Evolutionary conservation across 23 tunicate genomes (phyloP), one percentile per base, ranked within the genome.

Genomic region (Trididemnum clinides): DNA sequence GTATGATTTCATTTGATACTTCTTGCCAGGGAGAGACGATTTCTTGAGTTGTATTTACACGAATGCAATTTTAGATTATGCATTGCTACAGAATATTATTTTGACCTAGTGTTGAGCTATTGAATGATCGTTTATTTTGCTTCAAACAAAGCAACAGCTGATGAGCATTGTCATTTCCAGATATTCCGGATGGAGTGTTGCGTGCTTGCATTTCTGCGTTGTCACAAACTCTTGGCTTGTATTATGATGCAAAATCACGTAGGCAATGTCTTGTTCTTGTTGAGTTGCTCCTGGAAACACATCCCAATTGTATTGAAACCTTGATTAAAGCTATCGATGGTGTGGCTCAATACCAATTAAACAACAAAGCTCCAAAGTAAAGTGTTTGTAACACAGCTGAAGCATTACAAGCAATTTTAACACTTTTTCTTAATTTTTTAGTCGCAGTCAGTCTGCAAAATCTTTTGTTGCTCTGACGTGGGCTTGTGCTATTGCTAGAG

Each of bases 381-480:
- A 33, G n/a, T n/a, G n/a, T n/a, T n/a, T n/a, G n/a, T n/a, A n/a
- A n/a, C n/a, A n/a, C n/a, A n/a, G n/a, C n/a, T n/a, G n/a, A n/a
- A n/a, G n/a, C n/a, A n/a, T n/a, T n/a, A n/a, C n/a, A n/a, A n/a
- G n/a, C n/a, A n/a, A n/a, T n/a, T n/a, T n/a, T n/a, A n/a, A n/a
- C n/a, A n/a, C n/a, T n/a, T n/a, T 70, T 70, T 28, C 28, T 70
- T 12, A 20, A 21, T 76, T 23, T 82, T 71, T 1, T 35, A 92
- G 97, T 51, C 97, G 97, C 27, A 71, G 80, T 65, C 86, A 84
- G 33, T 92, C 97, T 50, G 97, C 86, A 28, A 77, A 66, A 31
- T 82, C 92, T 29, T 62, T 92, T 6, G 75, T 88, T 49, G 97
- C 92, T 6, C 49, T 92, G 50, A 64, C 87, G 7, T 92, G 97